Evolutionary conservation across 2,888 invertebrate species (phyloP), one percentile per base, ranked within the genome.

Genomic region (Odontomyia ornata): DNA sequence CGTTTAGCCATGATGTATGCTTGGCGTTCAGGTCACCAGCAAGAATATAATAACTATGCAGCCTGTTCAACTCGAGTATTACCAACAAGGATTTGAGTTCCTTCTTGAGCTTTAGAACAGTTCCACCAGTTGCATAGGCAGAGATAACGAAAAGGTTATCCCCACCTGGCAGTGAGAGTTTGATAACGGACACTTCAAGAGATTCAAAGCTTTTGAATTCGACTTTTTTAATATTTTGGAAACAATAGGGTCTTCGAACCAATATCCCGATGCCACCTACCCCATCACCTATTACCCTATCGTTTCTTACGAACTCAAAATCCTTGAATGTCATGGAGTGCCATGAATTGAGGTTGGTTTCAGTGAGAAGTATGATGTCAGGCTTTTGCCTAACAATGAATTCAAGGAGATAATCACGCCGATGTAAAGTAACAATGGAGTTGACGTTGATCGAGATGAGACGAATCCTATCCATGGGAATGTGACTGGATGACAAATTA

Each of bases 371-470:
- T 5, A 60, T 18, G 25, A 60, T 25, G 25, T 60, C 60, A 4
- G 60, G 60, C 25, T 21, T 11, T 21, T 60, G 25, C 13, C 15
- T 60, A 25, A 7, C 9, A 25, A 5, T 25, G 15, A 60, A 60
- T 13, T 60, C 23, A 13, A 60, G 25, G 4, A 60, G 60, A 25
- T 23, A 11, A 2, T 13, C 11, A 5, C 60, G 60, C 7, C 60
- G 21, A 18, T 60, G 52, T 13, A 52, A 4, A n/a, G 52, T 52
- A 13, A 60, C 60, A 18, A 60, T 60, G 4, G 21, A 60, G 18
- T 60, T 60, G 9, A 60, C 60, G 25, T 60, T 60, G 25, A 60
- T 60, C 60, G 60, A 52, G 52, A 52, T 52, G 52, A 52, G 52
- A 13, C 52, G 15, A n/a, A 52, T 4, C 52, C 15, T 18, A 52